phyloP scores from a whole-genome alignment of 2,113 vertebrate species.

The Oryctolagus cuniculus region DNA sequence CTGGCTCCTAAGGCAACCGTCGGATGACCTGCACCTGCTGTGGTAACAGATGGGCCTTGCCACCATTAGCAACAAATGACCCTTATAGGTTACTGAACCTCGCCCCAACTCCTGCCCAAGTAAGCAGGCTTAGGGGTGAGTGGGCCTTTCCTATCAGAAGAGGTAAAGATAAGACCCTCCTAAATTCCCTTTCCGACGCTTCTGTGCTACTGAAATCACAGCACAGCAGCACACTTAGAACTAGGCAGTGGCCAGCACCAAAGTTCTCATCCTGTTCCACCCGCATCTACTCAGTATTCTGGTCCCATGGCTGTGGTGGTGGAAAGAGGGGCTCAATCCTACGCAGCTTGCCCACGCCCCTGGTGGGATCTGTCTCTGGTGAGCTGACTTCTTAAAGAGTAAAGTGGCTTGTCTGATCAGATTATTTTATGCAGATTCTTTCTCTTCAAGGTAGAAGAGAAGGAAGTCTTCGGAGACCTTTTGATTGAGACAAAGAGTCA shows the following conservation, averaged over 20 bases:
- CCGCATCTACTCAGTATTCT: too few relatives aligned
- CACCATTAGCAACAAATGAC: not conserved
- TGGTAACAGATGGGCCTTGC: not conserved
- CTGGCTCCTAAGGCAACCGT: not conserved
- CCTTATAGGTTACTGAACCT: too few relatives aligned
- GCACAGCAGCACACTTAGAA: not conserved
- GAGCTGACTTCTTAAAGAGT: not conserved
- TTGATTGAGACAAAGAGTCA: not conserved
- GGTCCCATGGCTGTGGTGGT: too few relatives aligned
- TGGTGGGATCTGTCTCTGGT: too few relatives aligned
- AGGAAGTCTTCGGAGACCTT: not conserved
- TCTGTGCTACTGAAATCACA: not conserved
- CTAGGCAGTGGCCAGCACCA: not conserved
- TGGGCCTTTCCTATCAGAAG: not conserved
- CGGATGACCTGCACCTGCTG: not conserved
- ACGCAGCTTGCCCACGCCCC: not conserved
- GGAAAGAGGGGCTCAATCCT: not conserved
- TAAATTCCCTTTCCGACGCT: not conserved
- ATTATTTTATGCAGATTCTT: not conserved
- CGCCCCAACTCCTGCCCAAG: too few relatives aligned
- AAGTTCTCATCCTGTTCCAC: rapidly evolving
- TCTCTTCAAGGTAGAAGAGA: not conserved
- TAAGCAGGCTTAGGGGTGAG: not conserved
- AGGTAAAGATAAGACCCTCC: not conserved
- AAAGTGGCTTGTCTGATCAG: not conserved